Evolutionary conservation across 2,888 invertebrate species (phyloP).

Genomic region (Ametastegia equiseti): DNA sequence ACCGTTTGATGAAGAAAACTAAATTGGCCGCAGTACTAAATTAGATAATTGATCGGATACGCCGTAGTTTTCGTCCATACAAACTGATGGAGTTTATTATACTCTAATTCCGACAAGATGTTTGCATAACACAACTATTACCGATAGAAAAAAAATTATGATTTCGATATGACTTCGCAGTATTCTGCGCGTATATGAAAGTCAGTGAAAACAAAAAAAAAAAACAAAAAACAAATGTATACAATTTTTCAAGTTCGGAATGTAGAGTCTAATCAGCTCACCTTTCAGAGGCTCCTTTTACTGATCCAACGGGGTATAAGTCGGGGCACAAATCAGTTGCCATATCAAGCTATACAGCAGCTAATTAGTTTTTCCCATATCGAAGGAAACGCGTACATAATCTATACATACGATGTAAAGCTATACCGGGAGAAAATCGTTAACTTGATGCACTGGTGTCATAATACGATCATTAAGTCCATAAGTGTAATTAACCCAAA

Average conservation of each 20-base stretch:
- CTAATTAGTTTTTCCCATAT: conserved; percentile 29
- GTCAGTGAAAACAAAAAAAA: no score
- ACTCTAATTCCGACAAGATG: no score
- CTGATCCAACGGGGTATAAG: conserved; percentile 68
- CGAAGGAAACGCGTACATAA: conserved; percentile 30
- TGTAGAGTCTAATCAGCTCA: conserved; percentile 51
- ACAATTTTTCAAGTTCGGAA: background rate
- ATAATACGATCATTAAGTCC: conserved; percentile 15
- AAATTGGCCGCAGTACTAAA: conserved; percentile 8
- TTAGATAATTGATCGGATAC: conserved; percentile 32
- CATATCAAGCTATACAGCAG: conserved; percentile 59
- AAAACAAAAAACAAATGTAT: background rate
- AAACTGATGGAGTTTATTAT: background rate
- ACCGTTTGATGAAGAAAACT: conserved; percentile 4
- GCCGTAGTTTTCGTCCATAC: background rate
- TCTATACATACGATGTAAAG: background rate
- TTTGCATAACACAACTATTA: background rate
- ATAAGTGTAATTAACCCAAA: background rate
- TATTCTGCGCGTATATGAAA: background rate
- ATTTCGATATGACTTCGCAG: background rate
- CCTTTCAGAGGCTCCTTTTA: conserved; percentile 68
- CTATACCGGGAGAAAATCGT: conserved; percentile 24
- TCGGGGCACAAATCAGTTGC: conserved; percentile 72
- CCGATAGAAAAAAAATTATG: background rate
- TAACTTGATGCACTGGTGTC: background rate